Evolutionary conservation across 2,113 vertebrate genomes (phyloP).

Genomic region (Paramisgurnus dabryanus): DNA sequence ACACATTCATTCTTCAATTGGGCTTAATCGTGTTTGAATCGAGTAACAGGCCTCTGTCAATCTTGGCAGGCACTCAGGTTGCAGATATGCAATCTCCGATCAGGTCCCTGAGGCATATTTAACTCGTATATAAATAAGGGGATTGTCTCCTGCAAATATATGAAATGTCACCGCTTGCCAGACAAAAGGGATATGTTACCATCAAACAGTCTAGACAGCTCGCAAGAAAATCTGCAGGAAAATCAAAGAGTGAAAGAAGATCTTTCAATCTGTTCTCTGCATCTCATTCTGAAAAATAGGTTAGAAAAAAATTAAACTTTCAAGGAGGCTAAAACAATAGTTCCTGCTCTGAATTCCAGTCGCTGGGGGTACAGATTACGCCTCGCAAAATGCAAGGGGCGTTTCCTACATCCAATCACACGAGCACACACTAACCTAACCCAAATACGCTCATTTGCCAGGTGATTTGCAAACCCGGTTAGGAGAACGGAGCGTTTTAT

Average conservation of each 20-base stretch:
- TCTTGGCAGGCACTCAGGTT: slow-evolving; percentile 69
- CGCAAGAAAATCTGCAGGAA: slow-evolving; percentile 54
- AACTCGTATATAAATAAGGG: slow-evolving; percentile 76
- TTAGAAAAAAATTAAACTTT: slow-evolving; percentile 30
- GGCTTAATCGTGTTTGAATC: slow-evolving; percentile 76
- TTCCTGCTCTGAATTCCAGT: neutral
- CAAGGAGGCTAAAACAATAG: slow-evolving; percentile 3
- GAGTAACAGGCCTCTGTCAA: slow-evolving; percentile 74
- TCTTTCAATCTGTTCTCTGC: slow-evolving; percentile 56
- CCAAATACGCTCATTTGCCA: neutral
- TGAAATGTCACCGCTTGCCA: slow-evolving; percentile 71
- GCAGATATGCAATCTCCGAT: slow-evolving; percentile 74
- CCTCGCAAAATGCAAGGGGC: neutral
- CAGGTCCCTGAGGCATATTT: slow-evolving; percentile 74
- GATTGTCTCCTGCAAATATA: slow-evolving; percentile 78
- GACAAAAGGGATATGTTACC: slow-evolving; percentile 71
- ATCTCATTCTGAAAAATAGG: slow-evolving; percentile 30
- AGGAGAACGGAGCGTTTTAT: neutral
- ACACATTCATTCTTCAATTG: slow-evolving; percentile 75
- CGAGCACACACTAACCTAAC: neutral
- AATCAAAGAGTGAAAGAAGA: slow-evolving; percentile 38
- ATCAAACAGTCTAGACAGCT: slow-evolving; percentile 70
- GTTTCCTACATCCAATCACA: neutral
- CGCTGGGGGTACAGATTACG: neutral
- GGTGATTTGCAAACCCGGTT: neutral